Conservation (phyloP, 2,888 invertebrate genomes). For the Machimus rusticus region DNA sequence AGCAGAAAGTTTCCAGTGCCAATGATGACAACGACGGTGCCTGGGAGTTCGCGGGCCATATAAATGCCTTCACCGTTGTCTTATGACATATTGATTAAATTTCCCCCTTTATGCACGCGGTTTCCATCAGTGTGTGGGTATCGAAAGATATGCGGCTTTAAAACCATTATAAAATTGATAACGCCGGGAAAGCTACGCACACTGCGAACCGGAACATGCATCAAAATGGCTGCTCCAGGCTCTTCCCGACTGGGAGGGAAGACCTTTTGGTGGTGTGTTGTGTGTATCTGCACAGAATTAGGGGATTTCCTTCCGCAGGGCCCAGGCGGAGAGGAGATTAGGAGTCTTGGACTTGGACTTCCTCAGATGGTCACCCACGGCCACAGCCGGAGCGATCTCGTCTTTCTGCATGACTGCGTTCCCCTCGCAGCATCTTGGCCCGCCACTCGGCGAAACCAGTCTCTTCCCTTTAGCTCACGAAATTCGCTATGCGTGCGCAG, state of each 20-base stretch:
- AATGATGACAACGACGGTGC: not conserved
- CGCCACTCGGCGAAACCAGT: not conserved
- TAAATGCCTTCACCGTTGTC: not conserved
- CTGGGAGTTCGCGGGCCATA: not conserved
- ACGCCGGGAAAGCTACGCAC: not conserved
- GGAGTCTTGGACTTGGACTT: slow-evolving; percentile 17
- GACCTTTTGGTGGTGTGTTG: slow-evolving; percentile 1
- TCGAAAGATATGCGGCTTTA: slow-evolving; percentile 36
- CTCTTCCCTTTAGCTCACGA: not conserved
- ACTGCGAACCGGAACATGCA: not conserved
- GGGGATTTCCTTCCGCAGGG: slow-evolving; percentile 21
- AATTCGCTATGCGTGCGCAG: slow-evolving; percentile 33
- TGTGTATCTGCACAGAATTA: slow-evolving; percentile 31
- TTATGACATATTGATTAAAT: slow-evolving; percentile 39
- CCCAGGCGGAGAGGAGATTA: slow-evolving; percentile 12
- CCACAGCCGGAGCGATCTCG: not conserved
- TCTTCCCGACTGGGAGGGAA: not conserved
- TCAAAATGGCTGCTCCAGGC: slow-evolving; percentile 29
- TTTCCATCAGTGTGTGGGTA: not conserved
- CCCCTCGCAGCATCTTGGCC: not conserved
- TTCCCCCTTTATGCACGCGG: slow-evolving; percentile 31
- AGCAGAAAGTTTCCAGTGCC: not conserved
- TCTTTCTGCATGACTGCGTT: not conserved
- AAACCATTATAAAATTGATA: too few species aligned
- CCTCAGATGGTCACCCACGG: slow-evolving; percentile 20